Base-by-base conservation (phyloP, 2,888 invertebrate genomes). In the Gymnoscelis rufifasciata region DNA sequence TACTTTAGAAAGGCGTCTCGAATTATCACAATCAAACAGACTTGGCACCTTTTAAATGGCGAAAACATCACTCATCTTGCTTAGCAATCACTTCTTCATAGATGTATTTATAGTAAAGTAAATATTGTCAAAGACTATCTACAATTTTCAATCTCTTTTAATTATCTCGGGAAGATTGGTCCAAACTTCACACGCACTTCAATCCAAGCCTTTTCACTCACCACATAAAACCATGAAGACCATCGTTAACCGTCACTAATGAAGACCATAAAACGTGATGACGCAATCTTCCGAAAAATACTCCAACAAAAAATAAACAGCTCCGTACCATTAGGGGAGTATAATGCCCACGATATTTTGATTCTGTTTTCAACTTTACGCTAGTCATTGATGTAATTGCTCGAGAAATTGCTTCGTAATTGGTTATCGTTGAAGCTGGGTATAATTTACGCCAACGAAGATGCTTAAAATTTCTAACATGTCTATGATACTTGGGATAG, bases 351-450 rank as follows among this genome's bases (percentile, higher is more conserved):
- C 33, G 38, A 50, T 40, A 46, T 44, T 52, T 47, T 35, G 36
- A 49, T 47, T 36, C 46, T 46, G 40, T 49, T 57, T 52, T 43
- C 41, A 48, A 56, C 51, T 37, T 47, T 57, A 64, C 69, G 71
- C 74, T 68, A 69, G 74, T 80, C 76, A 79, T 70, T 57, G 52
- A 57, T 60, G 68, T 60, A 71, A 71, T 74, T 68, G 64, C 62
- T 54, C 59, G 59, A 68, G 68, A 62, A 68, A 74, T 71, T 66
- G 58, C 53, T 49, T 60, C 48, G 62, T 72, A 66, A 74, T 71
- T 69, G 65, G 59, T 63, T 69, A 68, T 62, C 61, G 62, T 72
- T 68, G 66, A 60, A 62, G 67, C 67, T 54, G 52, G 38, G 19
- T 41, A 45, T 55, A 55, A 51, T 52, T 55, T 61, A 2, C n/a